Conservation (phyloP, 2,113 vertebrate species). For the Peromyscus californicus region DNA sequence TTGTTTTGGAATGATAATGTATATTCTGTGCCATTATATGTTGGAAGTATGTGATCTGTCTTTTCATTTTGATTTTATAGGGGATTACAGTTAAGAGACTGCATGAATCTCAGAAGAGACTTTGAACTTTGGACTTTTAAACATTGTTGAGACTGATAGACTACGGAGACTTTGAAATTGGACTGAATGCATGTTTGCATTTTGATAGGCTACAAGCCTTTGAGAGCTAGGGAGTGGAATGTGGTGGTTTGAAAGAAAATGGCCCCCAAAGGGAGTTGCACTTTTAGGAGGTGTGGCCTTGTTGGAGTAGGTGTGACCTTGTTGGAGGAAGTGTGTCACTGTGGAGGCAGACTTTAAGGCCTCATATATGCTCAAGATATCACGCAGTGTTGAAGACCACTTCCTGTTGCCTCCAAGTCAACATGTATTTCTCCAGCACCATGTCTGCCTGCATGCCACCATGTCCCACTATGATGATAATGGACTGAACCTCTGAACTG, state of each 20-base stretch:
- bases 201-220: background rate
- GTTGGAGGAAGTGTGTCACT: background rate
- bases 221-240: background rate
- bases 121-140: background rate
- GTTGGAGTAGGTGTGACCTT: background rate
- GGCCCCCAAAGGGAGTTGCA: background rate
- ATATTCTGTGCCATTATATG: no score
- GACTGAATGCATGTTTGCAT: background rate
- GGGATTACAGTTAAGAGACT: background rate
- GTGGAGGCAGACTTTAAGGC: background rate
- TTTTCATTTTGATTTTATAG: background rate
- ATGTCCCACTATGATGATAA: no score
- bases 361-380: background rate
- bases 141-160: background rate
- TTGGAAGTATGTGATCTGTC: background rate
- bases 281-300: background rate
- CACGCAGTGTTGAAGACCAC: background rate
- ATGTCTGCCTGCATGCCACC: background rate
- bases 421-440: background rate
- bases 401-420: background rate
- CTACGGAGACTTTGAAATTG: background rate
- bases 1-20: background rate
- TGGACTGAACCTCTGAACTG: background rate
- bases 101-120: background rate
- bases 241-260: background rate